Percentiles rank a stretch among this genome's conserved stretches.
phyloP scores from a whole-genome alignment of 2,888 invertebrate genomes.

The Syritta pipiens region DNA sequence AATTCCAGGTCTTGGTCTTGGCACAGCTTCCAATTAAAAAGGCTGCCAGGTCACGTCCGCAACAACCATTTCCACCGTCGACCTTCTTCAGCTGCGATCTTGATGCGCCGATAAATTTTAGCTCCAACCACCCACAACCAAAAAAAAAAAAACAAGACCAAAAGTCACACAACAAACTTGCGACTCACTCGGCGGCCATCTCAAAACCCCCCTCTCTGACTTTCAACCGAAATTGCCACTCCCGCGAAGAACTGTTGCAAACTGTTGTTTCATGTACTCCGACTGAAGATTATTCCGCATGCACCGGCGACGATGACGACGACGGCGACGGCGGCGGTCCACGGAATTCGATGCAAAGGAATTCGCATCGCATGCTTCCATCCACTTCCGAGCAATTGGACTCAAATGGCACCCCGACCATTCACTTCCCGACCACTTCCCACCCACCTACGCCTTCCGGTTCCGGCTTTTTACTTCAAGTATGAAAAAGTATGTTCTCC shows the following conservation, averaged over 20 bases:
- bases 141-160: constrained; percentile 5
- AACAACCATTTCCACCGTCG: too few relatives aligned
- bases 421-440: not conserved
- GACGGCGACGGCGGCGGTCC: not conserved
- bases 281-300: constrained; percentile 51
- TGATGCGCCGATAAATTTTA: constrained; percentile 29
- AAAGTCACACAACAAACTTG: constrained; percentile 26
- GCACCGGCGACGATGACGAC: constrained; percentile 8
- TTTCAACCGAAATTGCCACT: constrained; percentile 58
- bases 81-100: constrained; percentile 19
- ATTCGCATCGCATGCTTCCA: not conserved
- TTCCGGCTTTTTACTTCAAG: constrained; percentile 60
- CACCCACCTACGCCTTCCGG: constrained; percentile 35
- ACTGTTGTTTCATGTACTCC: constrained; percentile 40
- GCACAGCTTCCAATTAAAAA: too few relatives aligned
- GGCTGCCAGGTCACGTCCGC: too few relatives aligned
- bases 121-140: not conserved
- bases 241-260: constrained; percentile 35
- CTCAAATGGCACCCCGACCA: constrained; percentile 36
- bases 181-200: constrained; percentile 10
- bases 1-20: too few relatives aligned
- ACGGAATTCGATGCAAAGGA: too few relatives aligned
- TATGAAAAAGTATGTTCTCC: constrained; percentile 57
- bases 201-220: too few relatives aligned
- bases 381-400: constrained; percentile 57